Conservation (phyloP, 2,888 invertebrate genomes). For the Chaetogeoica ovagalla region DNA sequence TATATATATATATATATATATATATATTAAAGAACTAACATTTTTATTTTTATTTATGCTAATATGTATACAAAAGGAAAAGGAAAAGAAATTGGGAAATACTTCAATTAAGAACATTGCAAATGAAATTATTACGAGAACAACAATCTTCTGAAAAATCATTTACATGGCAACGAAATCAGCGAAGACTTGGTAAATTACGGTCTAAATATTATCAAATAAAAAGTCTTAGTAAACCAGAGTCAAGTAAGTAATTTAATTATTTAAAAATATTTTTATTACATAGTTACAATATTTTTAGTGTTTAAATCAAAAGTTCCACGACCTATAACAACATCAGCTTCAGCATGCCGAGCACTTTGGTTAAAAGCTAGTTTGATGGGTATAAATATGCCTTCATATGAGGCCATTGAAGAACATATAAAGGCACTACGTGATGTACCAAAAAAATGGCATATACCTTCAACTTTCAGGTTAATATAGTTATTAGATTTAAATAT, state of each 20-base stretch:
- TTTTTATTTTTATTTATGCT: background rate
- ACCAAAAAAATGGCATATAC: slow-evolving; percentile 90
- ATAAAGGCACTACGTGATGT: slow-evolving; percentile 81
- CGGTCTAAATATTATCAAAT: slow-evolving; percentile 59
- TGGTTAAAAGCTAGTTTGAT: slow-evolving; percentile 84
- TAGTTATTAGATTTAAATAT: background rate
- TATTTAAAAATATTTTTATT: background rate
- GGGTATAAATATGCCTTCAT: slow-evolving; percentile 81
- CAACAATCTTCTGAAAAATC: slow-evolving; percentile 70
- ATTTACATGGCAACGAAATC: slow-evolving; percentile 68
- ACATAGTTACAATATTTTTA: slow-evolving; percentile 58
- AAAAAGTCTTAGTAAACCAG: slow-evolving; percentile 52
- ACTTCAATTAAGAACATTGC: slow-evolving; percentile 73
- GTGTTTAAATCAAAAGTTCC: slow-evolving; percentile 96
- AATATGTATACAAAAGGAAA: slow-evolving; percentile 54
- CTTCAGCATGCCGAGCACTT: slow-evolving; percentile 81
- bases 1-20: too few species aligned
- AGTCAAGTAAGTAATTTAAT: slow-evolving; percentile 40
- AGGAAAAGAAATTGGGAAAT: slow-evolving; percentile 67
- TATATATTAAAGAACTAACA: too few species aligned
- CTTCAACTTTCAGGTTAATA: slow-evolving; percentile 74
- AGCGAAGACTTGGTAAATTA: slow-evolving; percentile 81
- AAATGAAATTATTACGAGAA: slow-evolving; percentile 64
- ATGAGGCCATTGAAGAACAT: slow-evolving; percentile 83
- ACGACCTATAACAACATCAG: slow-evolving; percentile 83